phyloP scores from a whole-genome alignment of 2,797 vertebrate species.

The Mus caroli region DNA sequence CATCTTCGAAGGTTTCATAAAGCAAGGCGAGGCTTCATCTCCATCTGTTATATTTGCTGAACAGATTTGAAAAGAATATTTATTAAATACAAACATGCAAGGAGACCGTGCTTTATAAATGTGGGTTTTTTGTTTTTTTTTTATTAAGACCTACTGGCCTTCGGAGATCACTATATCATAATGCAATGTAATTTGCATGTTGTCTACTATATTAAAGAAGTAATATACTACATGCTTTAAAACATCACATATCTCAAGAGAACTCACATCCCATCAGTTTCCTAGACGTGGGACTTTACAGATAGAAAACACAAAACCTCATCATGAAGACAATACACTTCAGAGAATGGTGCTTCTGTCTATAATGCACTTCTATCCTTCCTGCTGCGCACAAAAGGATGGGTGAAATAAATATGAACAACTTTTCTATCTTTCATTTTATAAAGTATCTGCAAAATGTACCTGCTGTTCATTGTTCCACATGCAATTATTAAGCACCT shows the following conservation, averaged over 20 bases:
- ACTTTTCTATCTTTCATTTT: not conserved
- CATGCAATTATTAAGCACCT: not conserved
- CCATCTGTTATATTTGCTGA: slow-evolving; percentile 71
- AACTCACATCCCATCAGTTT: slow-evolving; percentile 76
- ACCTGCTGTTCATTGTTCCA: not conserved
- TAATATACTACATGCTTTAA: slow-evolving; percentile 71
- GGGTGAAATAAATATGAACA: not conserved
- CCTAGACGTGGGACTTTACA: slow-evolving; percentile 63
- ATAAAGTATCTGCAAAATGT: not conserved
- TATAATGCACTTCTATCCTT: not conserved
- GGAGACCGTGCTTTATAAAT: slow-evolving; percentile 71
- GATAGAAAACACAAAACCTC: slow-evolving; percentile 57
- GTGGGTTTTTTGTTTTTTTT: slow-evolving; percentile 61
- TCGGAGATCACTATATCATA: slow-evolving; percentile 70
- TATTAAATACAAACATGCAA: slow-evolving; percentile 78
- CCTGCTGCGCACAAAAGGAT: slow-evolving; percentile 44
- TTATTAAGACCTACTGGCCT: slow-evolving; percentile 72
- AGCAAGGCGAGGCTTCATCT: slow-evolving; percentile 62
- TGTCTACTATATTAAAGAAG: slow-evolving; percentile 79
- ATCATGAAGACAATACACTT: slow-evolving; percentile 31
- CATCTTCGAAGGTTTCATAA: slow-evolving; percentile 69
- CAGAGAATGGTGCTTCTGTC: slow-evolving; percentile 46
- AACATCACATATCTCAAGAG: slow-evolving; percentile 61
- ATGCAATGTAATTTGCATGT: slow-evolving; percentile 76
- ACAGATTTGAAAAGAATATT: slow-evolving; percentile 76